Percentiles rank a stretch among this genome's conserved stretches.
These are phyloP conservation scores for Hydrochoerus hydrochaeris DNA, from an alignment of 2,113 vertebrate genomes.

Conservation along the genomic window DNA sequence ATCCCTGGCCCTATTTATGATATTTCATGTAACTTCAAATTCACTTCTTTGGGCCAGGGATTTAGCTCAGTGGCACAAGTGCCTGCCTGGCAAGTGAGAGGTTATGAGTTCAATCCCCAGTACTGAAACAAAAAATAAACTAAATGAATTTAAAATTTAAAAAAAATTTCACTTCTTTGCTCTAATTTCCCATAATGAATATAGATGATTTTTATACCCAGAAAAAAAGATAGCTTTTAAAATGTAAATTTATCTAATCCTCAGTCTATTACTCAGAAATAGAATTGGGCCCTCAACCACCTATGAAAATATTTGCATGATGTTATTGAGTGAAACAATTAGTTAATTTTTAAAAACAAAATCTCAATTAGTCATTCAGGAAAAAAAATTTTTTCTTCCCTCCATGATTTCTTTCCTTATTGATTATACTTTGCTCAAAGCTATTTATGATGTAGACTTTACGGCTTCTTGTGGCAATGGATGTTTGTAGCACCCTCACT, in stretches of 20 bases:
- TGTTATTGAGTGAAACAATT: slow-evolving; percentile 16
- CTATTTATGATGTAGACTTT: slow-evolving; percentile 25
- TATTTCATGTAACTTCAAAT: background rate
- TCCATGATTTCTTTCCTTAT: slow-evolving; percentile 9
- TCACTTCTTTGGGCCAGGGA: background rate
- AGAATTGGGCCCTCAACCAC: background rate
- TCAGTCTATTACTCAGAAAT: slow-evolving; percentile 34
- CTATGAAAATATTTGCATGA: slow-evolving; percentile 21
- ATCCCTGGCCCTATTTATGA: too few relatives aligned
- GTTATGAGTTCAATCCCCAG: too few relatives aligned
- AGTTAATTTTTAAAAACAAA: slow-evolving; percentile 20
- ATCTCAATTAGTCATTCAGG: background rate
- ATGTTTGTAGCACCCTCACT: background rate
- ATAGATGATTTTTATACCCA: background rate
- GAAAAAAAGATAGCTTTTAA: slow-evolving; percentile 18
- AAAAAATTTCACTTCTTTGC: background rate
- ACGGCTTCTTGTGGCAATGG: background rate
- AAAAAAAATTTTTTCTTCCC: slow-evolving; percentile 14
- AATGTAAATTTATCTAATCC: background rate
- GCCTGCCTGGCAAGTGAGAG: too few relatives aligned
- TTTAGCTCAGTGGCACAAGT: too few relatives aligned
- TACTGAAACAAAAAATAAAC: too few relatives aligned
- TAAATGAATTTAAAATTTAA: too few relatives aligned
- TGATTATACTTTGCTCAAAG: slow-evolving; percentile 4
- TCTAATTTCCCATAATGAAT: slow-evolving; percentile 7